Base-by-base conservation (phyloP, 1,140 invertebrate species). In the Cyclina sinensis region DNA sequence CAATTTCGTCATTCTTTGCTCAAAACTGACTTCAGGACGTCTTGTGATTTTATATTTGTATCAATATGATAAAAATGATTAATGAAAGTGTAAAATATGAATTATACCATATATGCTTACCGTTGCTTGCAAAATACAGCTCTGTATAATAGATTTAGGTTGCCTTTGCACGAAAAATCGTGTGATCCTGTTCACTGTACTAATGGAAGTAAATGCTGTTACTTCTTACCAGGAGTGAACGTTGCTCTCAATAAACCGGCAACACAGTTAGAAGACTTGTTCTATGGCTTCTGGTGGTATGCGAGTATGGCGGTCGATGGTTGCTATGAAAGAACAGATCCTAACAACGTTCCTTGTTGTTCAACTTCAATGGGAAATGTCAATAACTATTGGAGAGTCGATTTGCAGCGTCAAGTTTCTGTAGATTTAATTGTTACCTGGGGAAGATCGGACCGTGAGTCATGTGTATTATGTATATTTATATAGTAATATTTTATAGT, bases 231-330 rank as follows among this genome's bases (percentile, higher is more conserved):
- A 79, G 76, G 46, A 32, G 43, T 70, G 11, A 84, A 51, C 30
- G 37, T 84, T 4, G 82, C 82, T 37, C 27, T 84, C 4, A 59
- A 59, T 18, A 70, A 54, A 59, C 83, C 70, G n/a, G 46, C 68
- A 9, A 59, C 5, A 11, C 83, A 86, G 48, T 21, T 57, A 46
- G 32, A 43, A 51, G 51, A 46, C 27, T 39, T 86, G 21, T 27
- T 27, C 32, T 86, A 78, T 24, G 27, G 30, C 0, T 86, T 73
- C n/a, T 18, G 14, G 32, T 86, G 83, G 83, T 35, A 5, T n/a
- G 83, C 83, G 0, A 32, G 37, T 62, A 11, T 59, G 7, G 83
- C 83, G 9, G 83, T 86, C 5, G 83, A 86, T 65, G 83, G 83
- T 18, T 74, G 73, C 39, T 54, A 43, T 21, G 37, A 57, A 9